A percentile compares a stretch with the other conserved stretches of the same genome.
Evolutionary conservation across 2,113 vertebrate species (phyloP).

Genomic region (Amblyopsis rosae): DNA sequence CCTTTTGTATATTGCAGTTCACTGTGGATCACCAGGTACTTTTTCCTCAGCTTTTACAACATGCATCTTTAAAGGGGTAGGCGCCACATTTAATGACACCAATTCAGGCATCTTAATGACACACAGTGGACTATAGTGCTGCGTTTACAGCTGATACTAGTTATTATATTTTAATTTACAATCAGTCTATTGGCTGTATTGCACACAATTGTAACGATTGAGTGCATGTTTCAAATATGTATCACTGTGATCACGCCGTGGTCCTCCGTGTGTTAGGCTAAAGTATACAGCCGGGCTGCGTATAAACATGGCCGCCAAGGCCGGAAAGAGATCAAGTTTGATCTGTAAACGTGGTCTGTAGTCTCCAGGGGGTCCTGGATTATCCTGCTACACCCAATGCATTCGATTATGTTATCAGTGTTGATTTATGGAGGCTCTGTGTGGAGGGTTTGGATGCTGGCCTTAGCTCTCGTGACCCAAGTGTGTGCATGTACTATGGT

Average conservation of each 20-base stretch:
- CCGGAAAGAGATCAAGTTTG: background rate
- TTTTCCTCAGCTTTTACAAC: constrained; percentile 21
- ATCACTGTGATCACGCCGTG: too few species aligned
- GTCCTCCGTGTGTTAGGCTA: background rate
- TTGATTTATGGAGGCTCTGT: background rate
- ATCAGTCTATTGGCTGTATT: background rate
- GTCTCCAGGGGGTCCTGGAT: too few species aligned
- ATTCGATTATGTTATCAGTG: background rate
- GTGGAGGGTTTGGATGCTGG: too few species aligned
- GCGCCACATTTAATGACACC: background rate
- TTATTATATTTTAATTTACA: too few species aligned
- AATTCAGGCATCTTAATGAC: constrained; percentile 10
- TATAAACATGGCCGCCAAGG: too few species aligned
- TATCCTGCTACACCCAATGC: too few species aligned
- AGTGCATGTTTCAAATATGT: too few species aligned
- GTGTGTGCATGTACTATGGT: too few species aligned
- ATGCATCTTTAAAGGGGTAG: constrained; percentile 17
- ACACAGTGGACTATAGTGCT: constrained; percentile 29
- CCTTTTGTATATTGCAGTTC: constrained; percentile 15
- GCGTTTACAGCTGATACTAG: constrained; percentile 10
- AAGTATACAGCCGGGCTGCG: too few species aligned
- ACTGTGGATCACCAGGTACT: background rate
- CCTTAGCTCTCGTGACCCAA: too few species aligned
- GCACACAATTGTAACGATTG: background rate
- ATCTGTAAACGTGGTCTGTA: background rate